Evolutionary conservation across 2,888 invertebrate species (phyloP).

Genomic region (Molanna angustata): DNA sequence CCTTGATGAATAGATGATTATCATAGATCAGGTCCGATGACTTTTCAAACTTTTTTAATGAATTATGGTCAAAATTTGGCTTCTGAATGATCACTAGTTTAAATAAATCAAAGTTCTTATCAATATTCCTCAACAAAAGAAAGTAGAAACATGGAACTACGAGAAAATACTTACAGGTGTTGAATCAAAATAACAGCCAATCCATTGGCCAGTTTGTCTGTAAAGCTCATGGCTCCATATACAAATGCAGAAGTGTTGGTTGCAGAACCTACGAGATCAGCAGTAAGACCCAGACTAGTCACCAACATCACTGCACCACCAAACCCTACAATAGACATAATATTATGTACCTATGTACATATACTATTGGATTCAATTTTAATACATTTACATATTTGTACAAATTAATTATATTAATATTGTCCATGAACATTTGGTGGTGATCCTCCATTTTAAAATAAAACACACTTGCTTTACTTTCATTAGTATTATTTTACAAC

Average conservation of each 20-base stretch:
- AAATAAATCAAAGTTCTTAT: not conserved
- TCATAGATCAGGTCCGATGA: too few relatives aligned
- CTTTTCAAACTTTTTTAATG: too few relatives aligned
- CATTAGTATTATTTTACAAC: too few relatives aligned
- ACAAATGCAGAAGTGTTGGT: conserved; percentile 88
- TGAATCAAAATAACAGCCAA: conserved; percentile 80
- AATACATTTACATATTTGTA: too few relatives aligned
- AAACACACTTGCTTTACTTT: too few relatives aligned
- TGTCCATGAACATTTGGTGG: too few relatives aligned
- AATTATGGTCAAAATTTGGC: not conserved
- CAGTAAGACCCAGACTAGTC: conserved; percentile 81
- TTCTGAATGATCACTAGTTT: too few relatives aligned
- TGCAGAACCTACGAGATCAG: conserved; percentile 81
- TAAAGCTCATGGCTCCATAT: conserved; percentile 90
- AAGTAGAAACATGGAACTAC: too few relatives aligned
- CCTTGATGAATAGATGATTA: too few relatives aligned
- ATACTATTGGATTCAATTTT: too few relatives aligned
- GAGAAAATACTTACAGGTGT: conserved; percentile 63
- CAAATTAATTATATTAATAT: not conserved
- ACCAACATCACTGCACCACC: conserved; percentile 83
- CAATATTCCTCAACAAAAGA: too few relatives aligned
- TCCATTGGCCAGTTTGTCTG: conserved; percentile 88
- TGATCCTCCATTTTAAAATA: not conserved
- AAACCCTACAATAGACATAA: conserved; percentile 58
- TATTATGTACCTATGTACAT: too few relatives aligned